A percentile compares a stretch with the other conserved stretches of the same genome.
Conservation (phyloP, 2,888 invertebrate genomes). For the Hanleya hanleyi region DNA sequence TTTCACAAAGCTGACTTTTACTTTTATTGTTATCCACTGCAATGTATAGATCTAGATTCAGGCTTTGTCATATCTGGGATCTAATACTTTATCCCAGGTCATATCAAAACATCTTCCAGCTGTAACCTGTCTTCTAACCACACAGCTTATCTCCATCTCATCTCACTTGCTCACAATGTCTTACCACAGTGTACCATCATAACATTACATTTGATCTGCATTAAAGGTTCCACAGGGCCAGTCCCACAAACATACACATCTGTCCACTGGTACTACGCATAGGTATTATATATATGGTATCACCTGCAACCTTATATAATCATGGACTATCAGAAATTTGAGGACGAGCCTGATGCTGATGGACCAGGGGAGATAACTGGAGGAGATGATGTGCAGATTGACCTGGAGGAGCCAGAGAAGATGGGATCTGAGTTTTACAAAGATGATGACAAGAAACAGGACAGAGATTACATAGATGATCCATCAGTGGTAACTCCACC, state of each 20-base stretch:
- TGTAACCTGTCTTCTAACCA: not conserved
- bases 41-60: no score
- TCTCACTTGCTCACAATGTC: not conserved
- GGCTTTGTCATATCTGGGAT: no score
- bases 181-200: not conserved
- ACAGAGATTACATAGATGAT: conserved; percentile 51
- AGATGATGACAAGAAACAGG: conserved; percentile 34
- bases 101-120: no score
- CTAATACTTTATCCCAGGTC: no score
- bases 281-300: no score
- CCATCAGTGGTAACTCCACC: conserved; percentile 40
- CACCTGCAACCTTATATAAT: no score
- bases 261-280: no score
- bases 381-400: conserved; percentile 18
- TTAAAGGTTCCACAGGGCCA: no score
- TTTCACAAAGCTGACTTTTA: no score
- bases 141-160: not conserved
- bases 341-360: conserved; percentile 12
- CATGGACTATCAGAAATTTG: conserved; percentile 41
- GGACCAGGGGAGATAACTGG: not conserved
- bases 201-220: no score
- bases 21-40: no score
- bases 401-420: conserved; percentile 6
- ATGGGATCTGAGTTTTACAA: conserved; percentile 31
- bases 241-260: no score